Evolutionary conservation across 2,113 vertebrate genomes (phyloP), one percentile per base, ranked within the genome.

Genomic region (Onychorhynchus coronatus): DNA sequence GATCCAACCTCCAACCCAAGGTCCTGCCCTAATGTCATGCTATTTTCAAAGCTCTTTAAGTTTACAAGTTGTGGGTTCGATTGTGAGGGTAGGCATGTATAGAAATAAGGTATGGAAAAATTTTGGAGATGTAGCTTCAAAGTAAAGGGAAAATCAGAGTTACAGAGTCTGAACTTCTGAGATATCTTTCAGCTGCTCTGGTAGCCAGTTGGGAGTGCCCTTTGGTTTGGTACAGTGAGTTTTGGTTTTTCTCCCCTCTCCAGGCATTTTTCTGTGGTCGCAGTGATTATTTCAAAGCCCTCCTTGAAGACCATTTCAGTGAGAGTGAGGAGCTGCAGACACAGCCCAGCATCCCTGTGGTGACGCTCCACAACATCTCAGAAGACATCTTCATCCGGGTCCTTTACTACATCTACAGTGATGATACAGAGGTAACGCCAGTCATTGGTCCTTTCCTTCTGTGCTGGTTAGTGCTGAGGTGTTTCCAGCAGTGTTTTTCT

Each of bases 261-360:
- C 97, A 99, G 99, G 99, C 98, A 9, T 99, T 99, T 98, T 99
- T 99, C 98, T 99, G 99, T 68, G 99, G 99, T 81, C 99, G 99
- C 27, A 99, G 99, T 65, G 99, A 99, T 97, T 99, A 99, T 96
- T 99, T 99, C 96, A 99, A 99, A 97, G 99, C 99, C 22, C 94
- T 99, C 50, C 94, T 99, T 94, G 98, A 99, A 70, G 99, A 99
- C 95, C 99, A 99, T 97, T 99, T 99, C 97, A 98, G 98, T 35
- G 99, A 99, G 96, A 99, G 98, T 3, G 98, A 98, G 91, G 98
- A 98, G 91, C 97, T 99, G 25, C 98, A 98, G 94, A 98, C 98
- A 5, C 98, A 98, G 39, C 99, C 99, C n/a, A 98, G 98, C 94
- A 99, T 98, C 77, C 98, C 98, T 3, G 99, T 98, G 35, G 98